A percentile compares a stretch with the other conserved stretches of the same genome.
These are phyloP conservation scores for Poeciliopsis prolifica DNA, from an alignment of 2,113 vertebrate genomes.

Conservation along the genomic window DNA sequence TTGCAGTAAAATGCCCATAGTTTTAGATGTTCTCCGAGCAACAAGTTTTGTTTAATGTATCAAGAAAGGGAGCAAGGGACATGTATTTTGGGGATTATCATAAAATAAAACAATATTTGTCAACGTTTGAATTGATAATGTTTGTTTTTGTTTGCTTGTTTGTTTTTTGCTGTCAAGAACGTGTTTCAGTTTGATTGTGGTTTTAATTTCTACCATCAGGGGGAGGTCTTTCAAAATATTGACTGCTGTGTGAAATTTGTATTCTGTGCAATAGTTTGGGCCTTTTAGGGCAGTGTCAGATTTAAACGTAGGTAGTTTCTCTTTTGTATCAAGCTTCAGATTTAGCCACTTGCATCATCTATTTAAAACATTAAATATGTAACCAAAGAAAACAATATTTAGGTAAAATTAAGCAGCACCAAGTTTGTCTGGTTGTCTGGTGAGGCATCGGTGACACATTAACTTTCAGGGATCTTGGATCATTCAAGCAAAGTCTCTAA, in stretches of 20 bases:
- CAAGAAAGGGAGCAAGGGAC: too few relatives aligned
- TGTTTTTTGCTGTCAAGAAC: too few relatives aligned
- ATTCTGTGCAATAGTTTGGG: background rate
- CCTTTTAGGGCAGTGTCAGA: background rate
- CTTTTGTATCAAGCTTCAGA: too few relatives aligned
- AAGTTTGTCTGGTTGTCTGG: background rate
- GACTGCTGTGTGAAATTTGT: background rate
- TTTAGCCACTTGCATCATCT: background rate
- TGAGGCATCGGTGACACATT: background rate
- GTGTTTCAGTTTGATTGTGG: background rate
- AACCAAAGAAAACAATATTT: too few relatives aligned
- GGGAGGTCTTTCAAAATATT: background rate
- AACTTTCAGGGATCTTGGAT: background rate
- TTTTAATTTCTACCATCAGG: background rate
- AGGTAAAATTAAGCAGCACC: background rate
- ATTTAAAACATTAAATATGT: background rate
- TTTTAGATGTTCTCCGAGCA: background rate
- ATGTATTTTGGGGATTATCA: too few relatives aligned
- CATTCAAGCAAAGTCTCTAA: constrained; percentile 1
- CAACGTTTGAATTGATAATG: too few relatives aligned
- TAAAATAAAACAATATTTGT: too few relatives aligned
- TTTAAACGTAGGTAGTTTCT: background rate
- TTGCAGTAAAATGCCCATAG: background rate
- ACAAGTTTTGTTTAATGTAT: background rate
- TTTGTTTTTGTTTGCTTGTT: too few relatives aligned